Evolutionary conservation across 2,113 vertebrate species (phyloP), one percentile per base, ranked within the genome.

Genomic region (Lasiurus cinereus): DNA sequence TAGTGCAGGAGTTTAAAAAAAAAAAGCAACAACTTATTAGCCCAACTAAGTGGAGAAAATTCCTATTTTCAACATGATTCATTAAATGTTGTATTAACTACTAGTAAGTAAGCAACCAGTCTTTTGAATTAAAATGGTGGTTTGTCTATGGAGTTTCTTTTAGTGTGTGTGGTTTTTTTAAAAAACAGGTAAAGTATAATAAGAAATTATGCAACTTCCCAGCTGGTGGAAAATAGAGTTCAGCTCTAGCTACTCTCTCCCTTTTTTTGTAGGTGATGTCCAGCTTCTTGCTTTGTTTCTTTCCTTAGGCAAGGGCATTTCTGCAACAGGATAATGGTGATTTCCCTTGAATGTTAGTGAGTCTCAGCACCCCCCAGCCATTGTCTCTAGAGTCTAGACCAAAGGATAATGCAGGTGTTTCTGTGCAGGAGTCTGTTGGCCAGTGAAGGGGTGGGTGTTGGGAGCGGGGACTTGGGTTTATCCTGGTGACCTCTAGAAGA

Each of bases 341-440:
- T 48, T 76, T 82, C 62, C 43, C 70, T n/a, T 14, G 16, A 62
- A 33, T 24, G 33, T 39, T 66, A 3, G 8, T 56, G 87, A 56
- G 31, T 83, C 56, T 87, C 29, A 85, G 72, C 46, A 50, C 24
- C 84, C 67, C 66, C 79, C 56, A 78, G 69, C 27, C 56, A 64
- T 91, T 91, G 78, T 74, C 83, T 88, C 6, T 39, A 94, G 86
- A 83, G 78, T 88, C 6, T 39, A 94, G 86, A 83, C 50, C 59
- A 21, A 21, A 36, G 74, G 66, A 64, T 43, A 85, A 76, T 9
- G 27, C 29, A 62, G 59, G 46, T 72, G 67, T 36, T 43, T 83
- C 64, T 72, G 27, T 33, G 54, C 4, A 66, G 52, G 52, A 88
- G 29, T 95, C 78, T 80, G 1, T 73, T 90, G 46, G 3, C 3